Evolutionary conservation across 1,140 invertebrate species (phyloP), one percentile per base, ranked within the genome.

Genomic region (Drosophila baimaii): DNA sequence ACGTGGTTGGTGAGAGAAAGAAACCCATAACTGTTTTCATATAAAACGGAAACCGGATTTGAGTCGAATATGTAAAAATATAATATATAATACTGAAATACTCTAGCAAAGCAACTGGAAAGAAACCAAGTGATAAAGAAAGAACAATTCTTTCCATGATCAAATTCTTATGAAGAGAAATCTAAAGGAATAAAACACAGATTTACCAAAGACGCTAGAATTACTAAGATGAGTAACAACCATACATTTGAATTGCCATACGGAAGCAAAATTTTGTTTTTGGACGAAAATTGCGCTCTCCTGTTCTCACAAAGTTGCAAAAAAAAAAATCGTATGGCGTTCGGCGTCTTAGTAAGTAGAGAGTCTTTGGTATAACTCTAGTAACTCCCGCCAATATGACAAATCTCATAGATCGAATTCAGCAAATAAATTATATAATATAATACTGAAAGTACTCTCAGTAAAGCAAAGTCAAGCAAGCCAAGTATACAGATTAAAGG

Each of bases 21-120:
- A 65, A 41, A 29, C 27, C 64, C 23, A 35, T 19, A 68, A 62
- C 41, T 27, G 63, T 47, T 66, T 61, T 31, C 17, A 47, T 37
- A 68, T 68, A 51, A 51, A 49, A 9, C 19, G 31, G n/a, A 68
- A 68, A 68, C 44, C 44, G 65, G 44, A 43, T 51, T 68, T 13
- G 27, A 41, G 27, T 59, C 9, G 4, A 39, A 63, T 59, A 13
- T 23, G 29, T 47, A 25, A 12, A 58, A 41, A 7, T 25, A 7
- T 10, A 9, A 35, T 15, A 10, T 54, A 23, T 17, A 19, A 8
- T 13, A 51, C 7, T 13, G 6, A 19, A 51, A 19, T 17, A 17
- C 25, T 7, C 43, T 21, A 25, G 23, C 1, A 25, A 25, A 46
- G 44, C 7, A 8, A 46, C n/a, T 49, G 15, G 15, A 15, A 10